phyloP scores from a whole-genome alignment of 2,888 invertebrate species.

The Ennomos quercinarius region DNA sequence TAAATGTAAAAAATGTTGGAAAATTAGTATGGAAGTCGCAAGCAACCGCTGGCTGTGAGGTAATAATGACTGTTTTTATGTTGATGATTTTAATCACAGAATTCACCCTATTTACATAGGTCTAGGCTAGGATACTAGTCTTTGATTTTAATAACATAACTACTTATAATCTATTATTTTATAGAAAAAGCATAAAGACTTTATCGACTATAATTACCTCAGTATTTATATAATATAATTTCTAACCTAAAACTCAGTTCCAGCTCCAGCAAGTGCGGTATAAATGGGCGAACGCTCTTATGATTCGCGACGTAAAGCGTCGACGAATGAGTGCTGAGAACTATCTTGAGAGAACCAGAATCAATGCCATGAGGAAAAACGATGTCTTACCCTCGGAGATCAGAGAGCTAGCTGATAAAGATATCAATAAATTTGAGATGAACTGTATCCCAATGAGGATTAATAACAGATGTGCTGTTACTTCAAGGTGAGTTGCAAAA shows the following conservation, averaged over 20 bases:
- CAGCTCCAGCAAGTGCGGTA: conserved; percentile 90
- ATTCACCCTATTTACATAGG: no score
- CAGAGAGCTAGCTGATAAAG: conserved; percentile 91
- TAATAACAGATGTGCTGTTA: conserved; percentile 93
- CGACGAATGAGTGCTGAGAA: conserved; percentile 90
- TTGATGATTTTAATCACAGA: background rate
- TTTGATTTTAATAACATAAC: no score
- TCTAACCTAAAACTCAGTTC: background rate
- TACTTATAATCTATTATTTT: no score
- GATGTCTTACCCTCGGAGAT: conserved; percentile 93
- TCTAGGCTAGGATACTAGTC: no score
- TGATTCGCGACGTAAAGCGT: conserved; percentile 94
- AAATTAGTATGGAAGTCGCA: conserved; percentile 75
- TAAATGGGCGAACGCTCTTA: conserved; percentile 93
- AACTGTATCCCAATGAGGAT: conserved; percentile 89
- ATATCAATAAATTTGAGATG: conserved; percentile 91
- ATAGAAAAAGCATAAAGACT: no score
- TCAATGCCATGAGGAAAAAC: conserved; percentile 94
- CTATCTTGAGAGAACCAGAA: conserved; percentile 91
- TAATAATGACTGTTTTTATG: conserved; percentile 34
- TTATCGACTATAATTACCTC: no score
- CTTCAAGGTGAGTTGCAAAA: conserved; percentile 86
- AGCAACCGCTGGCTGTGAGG: conserved; percentile 66
- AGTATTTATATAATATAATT: background rate
- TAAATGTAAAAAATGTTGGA: conserved; percentile 59